A percentile compares a stretch with the other conserved stretches of the same genome.
These are phyloP conservation scores for Eucriotettix oculatus DNA, from an alignment of 2,888 invertebrate genomes.

Conservation along the genomic window DNA sequence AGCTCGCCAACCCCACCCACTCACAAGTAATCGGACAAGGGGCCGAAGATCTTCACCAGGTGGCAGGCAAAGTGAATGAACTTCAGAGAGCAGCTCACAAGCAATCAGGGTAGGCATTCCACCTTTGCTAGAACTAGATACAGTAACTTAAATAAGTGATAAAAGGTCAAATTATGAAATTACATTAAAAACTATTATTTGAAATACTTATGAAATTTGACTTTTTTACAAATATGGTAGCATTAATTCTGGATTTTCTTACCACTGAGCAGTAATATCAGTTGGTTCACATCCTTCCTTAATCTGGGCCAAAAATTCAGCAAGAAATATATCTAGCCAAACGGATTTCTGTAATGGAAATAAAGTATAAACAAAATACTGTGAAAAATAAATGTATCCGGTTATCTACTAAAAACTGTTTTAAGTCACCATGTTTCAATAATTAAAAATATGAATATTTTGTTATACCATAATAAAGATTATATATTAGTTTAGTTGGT, in stretches of 20 bases:
- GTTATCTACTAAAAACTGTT: too few relatives aligned
- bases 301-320: slow-evolving; percentile 40
- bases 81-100: slow-evolving; percentile 44
- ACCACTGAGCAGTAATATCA: slow-evolving; percentile 34
- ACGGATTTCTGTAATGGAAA: slow-evolving; percentile 39
- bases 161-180: slow-evolving; percentile 24
- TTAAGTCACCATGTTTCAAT: too few relatives aligned
- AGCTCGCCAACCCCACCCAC: slow-evolving; percentile 43
- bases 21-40: slow-evolving; percentile 36
- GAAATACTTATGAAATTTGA: not conserved
- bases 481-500: too few relatives aligned
- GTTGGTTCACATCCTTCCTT: slow-evolving; percentile 38
- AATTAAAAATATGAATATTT: too few relatives aligned
- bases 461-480: too few relatives aligned
- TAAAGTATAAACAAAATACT: too few relatives aligned
- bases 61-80: slow-evolving; percentile 32
- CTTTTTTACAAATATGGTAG: not conserved
- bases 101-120: slow-evolving; percentile 43
- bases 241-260: not conserved
- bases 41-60: slow-evolving; percentile 24
- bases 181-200: not conserved
- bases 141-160: not conserved
- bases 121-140: slow-evolving; percentile 22
- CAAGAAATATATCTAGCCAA: slow-evolving; percentile 46
- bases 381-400: too few relatives aligned